These are phyloP conservation scores for Eupithecia subumbrata DNA, from an alignment of 2,888 invertebrate genomes.

Conservation along the genomic window DNA sequence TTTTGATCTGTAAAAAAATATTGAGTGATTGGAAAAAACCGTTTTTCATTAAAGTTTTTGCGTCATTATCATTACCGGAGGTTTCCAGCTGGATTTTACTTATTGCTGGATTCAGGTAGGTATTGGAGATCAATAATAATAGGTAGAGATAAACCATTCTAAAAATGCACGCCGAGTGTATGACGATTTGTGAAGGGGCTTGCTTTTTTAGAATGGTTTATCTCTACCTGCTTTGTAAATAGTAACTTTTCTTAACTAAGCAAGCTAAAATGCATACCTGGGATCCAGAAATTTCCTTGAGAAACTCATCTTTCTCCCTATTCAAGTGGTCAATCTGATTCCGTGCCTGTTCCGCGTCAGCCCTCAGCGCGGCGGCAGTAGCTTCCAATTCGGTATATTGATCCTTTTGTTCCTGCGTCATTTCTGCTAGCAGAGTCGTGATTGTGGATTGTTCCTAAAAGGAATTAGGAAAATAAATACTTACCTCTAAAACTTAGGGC, in stretches of 20 bases:
- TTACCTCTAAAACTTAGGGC: background rate
- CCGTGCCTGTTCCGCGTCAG: slow-evolving; percentile 84
- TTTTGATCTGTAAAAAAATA: slow-evolving; percentile 64
- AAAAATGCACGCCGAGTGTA: too few species aligned
- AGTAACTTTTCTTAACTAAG: background rate
- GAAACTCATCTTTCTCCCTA: slow-evolving; percentile 86
- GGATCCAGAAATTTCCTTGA: slow-evolving; percentile 87
- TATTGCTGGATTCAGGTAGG: background rate
- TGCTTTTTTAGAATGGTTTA: too few species aligned
- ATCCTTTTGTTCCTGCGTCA: slow-evolving; percentile 85
- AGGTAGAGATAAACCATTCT: too few species aligned
- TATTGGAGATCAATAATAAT: background rate
- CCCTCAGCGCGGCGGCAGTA: slow-evolving; percentile 76
- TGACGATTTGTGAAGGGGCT: too few species aligned
- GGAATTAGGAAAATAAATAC: background rate
- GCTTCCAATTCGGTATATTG: slow-evolving; percentile 79
- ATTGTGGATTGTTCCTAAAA: slow-evolving; percentile 85
- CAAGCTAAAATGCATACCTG: slow-evolving; percentile 65
- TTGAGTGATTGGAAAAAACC: too few species aligned
- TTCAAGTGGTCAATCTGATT: slow-evolving; percentile 86
- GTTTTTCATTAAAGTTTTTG: background rate
- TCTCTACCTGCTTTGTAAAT: too few species aligned
- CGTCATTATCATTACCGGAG: background rate
- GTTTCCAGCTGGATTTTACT: too few species aligned
- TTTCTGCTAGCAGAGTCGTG: slow-evolving; percentile 85